Percentiles rank a stretch among this genome's conserved stretches.
phyloP scores from a whole-genome alignment of 2,888 invertebrate genomes.

The Sarcophaga variegata region DNA sequence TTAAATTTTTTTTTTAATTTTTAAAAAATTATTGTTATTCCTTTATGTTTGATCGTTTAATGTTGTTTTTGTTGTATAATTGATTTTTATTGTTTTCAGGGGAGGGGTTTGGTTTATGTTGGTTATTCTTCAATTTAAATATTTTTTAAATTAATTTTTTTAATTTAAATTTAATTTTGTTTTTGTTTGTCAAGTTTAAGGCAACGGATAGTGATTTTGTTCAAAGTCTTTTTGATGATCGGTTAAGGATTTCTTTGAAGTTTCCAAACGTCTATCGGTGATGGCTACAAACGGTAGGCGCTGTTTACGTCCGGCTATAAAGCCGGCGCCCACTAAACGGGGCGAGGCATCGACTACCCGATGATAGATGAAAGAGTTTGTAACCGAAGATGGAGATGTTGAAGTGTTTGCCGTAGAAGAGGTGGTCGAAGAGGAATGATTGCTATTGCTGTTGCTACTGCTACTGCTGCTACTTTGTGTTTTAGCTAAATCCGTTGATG shows the following conservation, averaged over 20 bases:
- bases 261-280: constrained; percentile 80
- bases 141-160: neutral
- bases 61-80: constrained; percentile 7
- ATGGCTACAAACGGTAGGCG: constrained; percentile 81
- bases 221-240: constrained; percentile 79
- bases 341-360: constrained; percentile 79
- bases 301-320: constrained; percentile 76
- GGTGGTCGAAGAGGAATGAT: constrained; percentile 11
- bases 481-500: constrained; percentile 35
- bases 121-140: constrained; percentile 28
- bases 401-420: neutral
- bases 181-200: constrained; percentile 74
- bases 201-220: constrained; percentile 81
- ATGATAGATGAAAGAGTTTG: constrained; percentile 80
- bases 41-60: constrained; percentile 11
- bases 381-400: constrained; percentile 69
- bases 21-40: constrained; percentile 56
- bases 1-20: neutral
- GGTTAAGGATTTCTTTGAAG: constrained; percentile 74
- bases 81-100: constrained; percentile 54
- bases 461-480: constrained; percentile 29
- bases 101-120: constrained; percentile 54
- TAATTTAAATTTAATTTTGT: constrained; percentile 12
- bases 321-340: constrained; percentile 75
- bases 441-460: constrained; percentile 14